Evolutionary conservation across 2,113 vertebrate species (phyloP), one percentile per base, ranked within the genome.

Genomic region (Xiphias gladius): DNA sequence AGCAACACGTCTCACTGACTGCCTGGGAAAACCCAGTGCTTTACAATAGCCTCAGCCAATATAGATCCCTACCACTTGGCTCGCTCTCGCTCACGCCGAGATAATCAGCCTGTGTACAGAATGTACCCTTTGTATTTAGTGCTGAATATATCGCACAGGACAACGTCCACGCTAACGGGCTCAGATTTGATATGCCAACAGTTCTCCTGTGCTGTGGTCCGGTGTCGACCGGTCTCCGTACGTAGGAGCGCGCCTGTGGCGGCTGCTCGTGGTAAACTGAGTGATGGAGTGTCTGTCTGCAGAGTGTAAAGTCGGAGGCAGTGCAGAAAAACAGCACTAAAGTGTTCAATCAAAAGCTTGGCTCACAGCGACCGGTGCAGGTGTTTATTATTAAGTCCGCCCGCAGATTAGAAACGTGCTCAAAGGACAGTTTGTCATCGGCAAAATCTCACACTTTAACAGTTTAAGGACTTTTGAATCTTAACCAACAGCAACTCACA

Each of bases 11-110:
- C 82, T 89, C 67, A 70, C 65, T 52, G 73, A 85, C 92, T 92
- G 92, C 89, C 85, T 91, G 90, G 93, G 93, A 93, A 93, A 92
- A 91, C 92, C 93, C 90, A 83, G 79, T n/a, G 91, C 91, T 90
- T 94, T 79, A 86, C 87, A 89, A 94, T 82, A 82, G 86, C 79
- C 79, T 85, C 68, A 37, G 88, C 87, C 91, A 88, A 92, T 87
- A 90, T 79, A 91, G 91, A 90, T 89, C 90, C 89, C 76, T 75
- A 83, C 72, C 76, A 83, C 79, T 71, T 68, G 83, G 63, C 82
- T 84, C 80, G 3, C 32, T 35, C 73, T 67, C 73, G 30, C 28
- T 82, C 39, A 62, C 17, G 76, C 63, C 69, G 54, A 26, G 68
- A 89, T 76, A 85, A 88, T 82, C 79, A 76, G 85, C 28, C 24